Base-by-base conservation (phyloP, 2,113 vertebrate species). In the Bambusicola thoracicus region DNA sequence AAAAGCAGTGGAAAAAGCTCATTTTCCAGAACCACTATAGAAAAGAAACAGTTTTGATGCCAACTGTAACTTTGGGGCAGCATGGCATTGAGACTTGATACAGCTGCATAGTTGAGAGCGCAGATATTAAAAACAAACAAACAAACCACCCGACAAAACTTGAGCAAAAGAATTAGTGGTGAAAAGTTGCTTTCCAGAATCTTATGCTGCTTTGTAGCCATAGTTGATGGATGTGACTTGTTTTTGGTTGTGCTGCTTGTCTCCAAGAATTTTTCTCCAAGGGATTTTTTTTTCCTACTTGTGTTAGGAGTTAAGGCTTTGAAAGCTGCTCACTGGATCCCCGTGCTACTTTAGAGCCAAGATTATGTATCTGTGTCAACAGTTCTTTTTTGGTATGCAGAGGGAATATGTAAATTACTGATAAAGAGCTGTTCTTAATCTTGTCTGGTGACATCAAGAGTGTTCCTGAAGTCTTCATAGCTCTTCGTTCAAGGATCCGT, bases 141-240 rank as follows among this genome's bases (percentile, higher is more conserved):
- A 18, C 15, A 29, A 53, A 29, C 24, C 36, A 25, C 13, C 10
- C 13, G 40, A 11, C 30, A 56, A n/a, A 56, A 32, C 32, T 5
- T 10, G 10, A 41, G 3, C 0, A 2, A 36, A 27, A 79, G 48
- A 89, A n/a, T 8, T 17, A 5, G 22, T 4, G 13, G 17, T 89
- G 89, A 29, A 89, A 86, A 78, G 6, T 2, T 81, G 0, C 38
- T 68, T 7, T 76, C 2, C 14, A 38, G 29, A 38, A 49, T 56
- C 51, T 40, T 66, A 6, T 2, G 6, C 15, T 51, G 14, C 70
- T 86, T 59, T 68, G 0, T 55, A 34, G 32, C 20, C 30, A 0
- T 30, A 55, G 7, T 73, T 8, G 72, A 85, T 81, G 51, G 59
- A 19, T 69, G 13, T 51, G 6, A 1, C 13, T n/a, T 73, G 13